Percentiles rank a stretch among this genome's conserved stretches.
Conservation (phyloP, 37 sponge, comb jelly and placozoan species). For the Spongilla lacustris region DNA sequence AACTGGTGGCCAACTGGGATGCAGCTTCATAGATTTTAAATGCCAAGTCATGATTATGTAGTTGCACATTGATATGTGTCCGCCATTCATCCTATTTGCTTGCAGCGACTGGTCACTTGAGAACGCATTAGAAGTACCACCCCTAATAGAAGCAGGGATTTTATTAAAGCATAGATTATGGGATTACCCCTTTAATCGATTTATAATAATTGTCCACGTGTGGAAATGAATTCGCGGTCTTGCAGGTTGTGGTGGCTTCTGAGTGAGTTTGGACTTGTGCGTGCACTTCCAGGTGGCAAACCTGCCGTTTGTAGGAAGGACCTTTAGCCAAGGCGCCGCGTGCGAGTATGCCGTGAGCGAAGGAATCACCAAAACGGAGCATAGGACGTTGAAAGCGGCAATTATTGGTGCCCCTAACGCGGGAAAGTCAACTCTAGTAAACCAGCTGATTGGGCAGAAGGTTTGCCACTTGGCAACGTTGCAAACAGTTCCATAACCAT, state of each 20-base stretch:
- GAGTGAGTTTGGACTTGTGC: not conserved
- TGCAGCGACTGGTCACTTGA: too few species aligned
- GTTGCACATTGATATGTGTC: too few species aligned
- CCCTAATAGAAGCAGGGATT: too few species aligned
- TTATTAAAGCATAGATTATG: too few species aligned
- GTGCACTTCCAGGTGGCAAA: not conserved
- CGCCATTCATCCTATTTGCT: too few species aligned
- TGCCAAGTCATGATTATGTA: too few species aligned
- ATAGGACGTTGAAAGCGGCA: constrained; percentile 57
- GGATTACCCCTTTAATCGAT: not conserved
- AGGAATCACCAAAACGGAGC: constrained; percentile 1
- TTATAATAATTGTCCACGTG: not conserved
- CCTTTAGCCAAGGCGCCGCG: not conserved
- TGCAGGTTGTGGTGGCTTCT: not conserved
- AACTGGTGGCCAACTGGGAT: too few species aligned
- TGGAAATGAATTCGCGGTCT: not conserved
- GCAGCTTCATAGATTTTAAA: too few species aligned
- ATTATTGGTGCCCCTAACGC: constrained; percentile 79
- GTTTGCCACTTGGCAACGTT: constrained; percentile 9
- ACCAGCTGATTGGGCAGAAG: constrained; percentile 75
- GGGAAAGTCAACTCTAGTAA: constrained; percentile 86
- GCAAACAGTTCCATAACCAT: not conserved
- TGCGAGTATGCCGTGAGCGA: not conserved
- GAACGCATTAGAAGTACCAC: too few species aligned
- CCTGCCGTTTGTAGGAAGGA: not conserved